Evolutionary conservation across 2,113 vertebrate species (phyloP).

Genomic region (Pollachius pollachius): DNA sequence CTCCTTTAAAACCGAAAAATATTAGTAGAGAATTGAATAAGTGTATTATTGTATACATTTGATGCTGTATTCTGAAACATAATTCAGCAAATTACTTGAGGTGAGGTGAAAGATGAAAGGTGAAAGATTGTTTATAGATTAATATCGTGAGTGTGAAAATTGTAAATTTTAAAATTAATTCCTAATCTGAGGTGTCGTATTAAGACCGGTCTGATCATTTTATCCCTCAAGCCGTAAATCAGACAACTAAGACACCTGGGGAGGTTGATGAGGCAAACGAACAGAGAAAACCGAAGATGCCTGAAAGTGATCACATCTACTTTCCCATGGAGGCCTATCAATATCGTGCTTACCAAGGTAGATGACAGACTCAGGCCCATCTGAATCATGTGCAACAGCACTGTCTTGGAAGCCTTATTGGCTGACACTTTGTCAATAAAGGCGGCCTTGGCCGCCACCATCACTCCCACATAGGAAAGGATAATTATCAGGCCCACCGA

Average conservation of each 20-base stretch:
- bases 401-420: slow-evolving; percentile 50
- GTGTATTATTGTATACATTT: too few relatives aligned
- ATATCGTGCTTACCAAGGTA: slow-evolving; percentile 30
- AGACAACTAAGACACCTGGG: slow-evolving; percentile 50
- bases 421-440: slow-evolving; percentile 49
- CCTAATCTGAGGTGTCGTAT: slow-evolving; percentile 13
- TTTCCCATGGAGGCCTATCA: fast-evolving
- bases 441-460: slow-evolving; percentile 53
- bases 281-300: slow-evolving; percentile 30
- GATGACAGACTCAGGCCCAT: slow-evolving; percentile 46
- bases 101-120: too few relatives aligned
- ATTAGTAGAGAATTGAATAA: too few relatives aligned
- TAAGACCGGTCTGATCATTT: slow-evolving; percentile 35
- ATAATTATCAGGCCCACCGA: slow-evolving; percentile 31
- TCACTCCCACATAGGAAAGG: slow-evolving; percentile 55
- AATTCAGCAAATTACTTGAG: too few relatives aligned
- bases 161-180: too few relatives aligned
- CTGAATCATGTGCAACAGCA: slow-evolving; percentile 61
- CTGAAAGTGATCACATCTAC: background rate
- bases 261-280: slow-evolving; percentile 27
- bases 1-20: too few relatives aligned
- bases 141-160: too few relatives aligned
- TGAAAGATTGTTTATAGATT: too few relatives aligned
- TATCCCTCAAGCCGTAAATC: slow-evolving; percentile 51
- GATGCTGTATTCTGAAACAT: too few relatives aligned